Conservation (phyloP, 2,113 vertebrate genomes). For the Sinocyclocheilus grahami region DNA sequence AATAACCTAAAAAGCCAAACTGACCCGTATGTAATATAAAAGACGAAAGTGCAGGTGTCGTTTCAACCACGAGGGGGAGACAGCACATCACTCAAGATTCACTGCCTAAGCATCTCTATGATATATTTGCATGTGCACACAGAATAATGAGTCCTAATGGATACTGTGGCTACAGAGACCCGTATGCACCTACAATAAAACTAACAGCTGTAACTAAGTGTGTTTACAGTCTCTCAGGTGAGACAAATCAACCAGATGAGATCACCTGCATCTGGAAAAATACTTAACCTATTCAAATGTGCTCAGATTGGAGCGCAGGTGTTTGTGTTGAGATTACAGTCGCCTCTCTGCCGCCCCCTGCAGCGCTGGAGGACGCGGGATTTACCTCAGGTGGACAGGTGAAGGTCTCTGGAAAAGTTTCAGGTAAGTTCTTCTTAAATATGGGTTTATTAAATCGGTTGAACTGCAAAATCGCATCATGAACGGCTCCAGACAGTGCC, state of each 20-base stretch:
- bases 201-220: neutral
- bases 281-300: neutral
- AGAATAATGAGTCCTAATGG: neutral
- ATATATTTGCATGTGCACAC: neutral
- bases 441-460: neutral
- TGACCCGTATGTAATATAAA: neutral
- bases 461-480: neutral
- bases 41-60: neutral
- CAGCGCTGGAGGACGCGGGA: neutral
- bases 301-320: neutral
- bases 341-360: neutral
- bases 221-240: neutral
- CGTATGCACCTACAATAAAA: neutral
- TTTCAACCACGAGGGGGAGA: constrained; percentile 34
- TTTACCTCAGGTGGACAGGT: neutral
- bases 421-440: neutral
- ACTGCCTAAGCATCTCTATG: neutral
- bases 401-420: neutral
- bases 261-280: neutral
- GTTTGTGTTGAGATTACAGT: neutral
- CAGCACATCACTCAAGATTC: constrained; percentile 20
- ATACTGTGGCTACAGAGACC: neutral
- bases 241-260: neutral
- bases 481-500: neutral
- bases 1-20: too few relatives aligned